Conservation (phyloP, 2,888 invertebrate genomes). For the Lepidonotus clava region DNA sequence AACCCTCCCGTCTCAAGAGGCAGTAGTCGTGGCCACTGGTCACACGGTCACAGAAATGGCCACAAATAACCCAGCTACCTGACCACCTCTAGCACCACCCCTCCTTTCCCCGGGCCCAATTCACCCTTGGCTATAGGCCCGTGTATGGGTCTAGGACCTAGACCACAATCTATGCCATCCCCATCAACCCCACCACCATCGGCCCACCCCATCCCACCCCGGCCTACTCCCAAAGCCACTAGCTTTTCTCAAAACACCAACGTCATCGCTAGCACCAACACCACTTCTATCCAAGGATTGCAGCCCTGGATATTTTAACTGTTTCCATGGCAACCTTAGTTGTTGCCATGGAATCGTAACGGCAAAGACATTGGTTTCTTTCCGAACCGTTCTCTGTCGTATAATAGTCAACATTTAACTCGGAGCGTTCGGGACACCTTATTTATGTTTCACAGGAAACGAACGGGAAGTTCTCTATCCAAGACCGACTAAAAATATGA, state of each 20-base stretch:
- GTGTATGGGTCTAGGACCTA: background rate
- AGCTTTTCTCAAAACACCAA: background rate
- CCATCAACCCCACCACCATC: background rate
- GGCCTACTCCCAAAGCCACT: background rate
- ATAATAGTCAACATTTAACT: background rate
- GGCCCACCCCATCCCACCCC: background rate
- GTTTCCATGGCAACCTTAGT: conserved; percentile 4
- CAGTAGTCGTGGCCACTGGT: background rate
- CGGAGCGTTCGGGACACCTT: background rate
- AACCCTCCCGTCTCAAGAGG: background rate
- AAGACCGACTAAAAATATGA: conserved; percentile 12
- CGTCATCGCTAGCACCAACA: background rate
- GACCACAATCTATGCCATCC: background rate
- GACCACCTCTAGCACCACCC: background rate
- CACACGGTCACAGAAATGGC: background rate
- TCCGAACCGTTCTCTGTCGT: background rate
- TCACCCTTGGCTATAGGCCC: background rate
- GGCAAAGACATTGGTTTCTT: background rate
- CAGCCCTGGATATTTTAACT: background rate
- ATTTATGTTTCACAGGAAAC: background rate
- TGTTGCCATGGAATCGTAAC: background rate
- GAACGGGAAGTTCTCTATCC: background rate
- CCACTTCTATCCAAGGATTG: background rate
- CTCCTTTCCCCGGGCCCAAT: background rate
- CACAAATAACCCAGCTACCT: conserved; percentile 25